Conservation (phyloP, 2,888 invertebrate genomes). For the Phengaris alcon region DNA sequence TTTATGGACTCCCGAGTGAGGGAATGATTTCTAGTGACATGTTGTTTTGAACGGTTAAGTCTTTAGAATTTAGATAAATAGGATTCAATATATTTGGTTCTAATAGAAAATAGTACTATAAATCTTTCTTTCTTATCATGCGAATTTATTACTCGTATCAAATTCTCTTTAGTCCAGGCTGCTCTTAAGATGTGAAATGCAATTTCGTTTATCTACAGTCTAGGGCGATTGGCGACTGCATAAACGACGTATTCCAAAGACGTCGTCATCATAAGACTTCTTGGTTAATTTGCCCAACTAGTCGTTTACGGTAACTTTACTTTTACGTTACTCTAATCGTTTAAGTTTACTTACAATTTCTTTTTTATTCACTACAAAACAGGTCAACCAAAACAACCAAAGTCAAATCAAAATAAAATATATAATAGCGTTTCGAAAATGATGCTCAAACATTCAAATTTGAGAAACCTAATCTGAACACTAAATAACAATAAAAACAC, state of each 20-base stretch:
- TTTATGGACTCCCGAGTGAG: slow-evolving; percentile 34
- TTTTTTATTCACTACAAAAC: not conserved
- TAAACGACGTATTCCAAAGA: not conserved
- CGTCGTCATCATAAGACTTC: not conserved
- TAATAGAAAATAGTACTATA: slow-evolving; percentile 1
- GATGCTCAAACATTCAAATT: slow-evolving; percentile 31
- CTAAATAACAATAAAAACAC: slow-evolving; percentile 63
- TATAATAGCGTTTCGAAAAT: slow-evolving; percentile 19
- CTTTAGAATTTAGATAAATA: not conserved
- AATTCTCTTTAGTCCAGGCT: slow-evolving; percentile 15
- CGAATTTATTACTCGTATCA: slow-evolving; percentile 19
- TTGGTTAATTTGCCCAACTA: not conserved
- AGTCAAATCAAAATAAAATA: not conserved
- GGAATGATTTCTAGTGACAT: slow-evolving; percentile 14
- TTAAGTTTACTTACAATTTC: not conserved
- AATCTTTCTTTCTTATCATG: slow-evolving; percentile 20
- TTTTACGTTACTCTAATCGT: not conserved
- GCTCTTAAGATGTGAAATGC: not conserved
- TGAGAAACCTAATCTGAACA: slow-evolving; percentile 49
- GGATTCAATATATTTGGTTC: not conserved
- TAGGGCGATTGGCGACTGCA: slow-evolving; percentile 12
- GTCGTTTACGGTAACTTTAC: not conserved
- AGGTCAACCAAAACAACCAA: not conserved
- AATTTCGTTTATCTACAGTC: slow-evolving; percentile 17
- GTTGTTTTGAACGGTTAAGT: slow-evolving; percentile 11